Base-by-base conservation (phyloP, 2,797 vertebrate species). In the Helostoma temminkii region DNA sequence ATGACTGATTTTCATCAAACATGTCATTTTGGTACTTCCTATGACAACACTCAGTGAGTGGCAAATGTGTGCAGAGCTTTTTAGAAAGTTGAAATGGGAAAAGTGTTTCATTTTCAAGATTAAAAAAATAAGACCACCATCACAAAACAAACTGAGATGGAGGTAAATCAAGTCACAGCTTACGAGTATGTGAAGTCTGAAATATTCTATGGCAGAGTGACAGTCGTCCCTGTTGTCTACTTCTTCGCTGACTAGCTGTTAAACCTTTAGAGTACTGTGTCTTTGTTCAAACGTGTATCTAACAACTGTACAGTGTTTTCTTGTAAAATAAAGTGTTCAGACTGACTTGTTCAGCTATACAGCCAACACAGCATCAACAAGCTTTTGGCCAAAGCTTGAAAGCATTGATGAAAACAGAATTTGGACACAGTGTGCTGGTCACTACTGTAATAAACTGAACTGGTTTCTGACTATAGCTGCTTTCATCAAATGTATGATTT, bases 251-350 rank as follows among this genome's bases (percentile, higher is more conserved):
- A 36, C 59, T 78, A 65, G 79, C 76, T 74, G 83, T 88, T 89
- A 25, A 56, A 80, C 78, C 63, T 81, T 74, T 74, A 66, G 71
- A 82, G 75, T 71, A 64, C 65, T 6, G 71, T 78, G 88, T 89
- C 78, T 84, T 75, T 81, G 75, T 83, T 87, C 67, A 50, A 77
- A 84, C 82, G 84, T 90, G 84, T 72, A 83, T 74, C 81, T 86
- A 85, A 87, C 72, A 80, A 87, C 68, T 93, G 90, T 93, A 91
- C 84, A 91, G 91, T 91, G 88, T 90, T 93, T 75, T 84, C 80
- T 83, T 79, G 81, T 84, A 54, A 89, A 85, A 84, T 81, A 78
- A 87, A 77, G 70, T 81, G 77, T 90, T 91, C 25, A 30, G 52
- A 75, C 80, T 22, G 6, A 83, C 76, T 78, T 58, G 36, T 74